Evolutionary conservation across 1,140 invertebrate species (phyloP).

Genomic region (Musca vetustissima): DNA sequence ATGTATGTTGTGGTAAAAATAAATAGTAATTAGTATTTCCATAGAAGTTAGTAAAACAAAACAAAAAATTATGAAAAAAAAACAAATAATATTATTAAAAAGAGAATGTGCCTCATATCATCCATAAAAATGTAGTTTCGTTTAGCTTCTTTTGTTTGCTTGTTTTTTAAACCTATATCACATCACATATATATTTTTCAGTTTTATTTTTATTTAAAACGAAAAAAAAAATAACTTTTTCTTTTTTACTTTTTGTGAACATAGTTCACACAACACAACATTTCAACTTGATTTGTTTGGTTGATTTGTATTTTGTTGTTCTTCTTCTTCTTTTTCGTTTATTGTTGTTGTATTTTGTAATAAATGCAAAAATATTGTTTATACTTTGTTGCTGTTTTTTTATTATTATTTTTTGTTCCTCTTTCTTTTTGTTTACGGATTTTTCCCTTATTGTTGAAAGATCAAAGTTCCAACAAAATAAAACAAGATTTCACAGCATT

Average conservation of each 20-base stretch:
- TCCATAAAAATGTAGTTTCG: constrained; percentile 31
- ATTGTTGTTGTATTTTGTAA: constrained; percentile 13
- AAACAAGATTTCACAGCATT: constrained; percentile 25
- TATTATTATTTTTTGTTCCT: too few species aligned
- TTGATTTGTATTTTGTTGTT: neutral
- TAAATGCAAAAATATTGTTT: constrained; percentile 28
- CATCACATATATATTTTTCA: constrained; percentile 28
- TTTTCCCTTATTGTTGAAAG: too few species aligned
- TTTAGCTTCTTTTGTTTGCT: constrained; percentile 19
- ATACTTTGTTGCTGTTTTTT: too few species aligned
- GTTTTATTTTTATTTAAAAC: constrained; percentile 21
- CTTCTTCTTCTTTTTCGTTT: neutral
- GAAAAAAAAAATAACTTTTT: neutral
- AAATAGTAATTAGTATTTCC: constrained; percentile 1
- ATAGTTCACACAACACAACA: too few species aligned
- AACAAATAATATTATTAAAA: constrained; percentile 25
- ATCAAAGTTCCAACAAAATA: neutral
- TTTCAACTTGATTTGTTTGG: neutral
- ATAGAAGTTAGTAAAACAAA: constrained; percentile 19
- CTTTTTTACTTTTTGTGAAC: neutral
- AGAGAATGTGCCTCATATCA: constrained; percentile 33
- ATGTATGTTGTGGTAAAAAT: neutral
- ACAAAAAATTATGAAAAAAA: constrained; percentile 19
- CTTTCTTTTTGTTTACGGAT: neutral
- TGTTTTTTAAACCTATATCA: constrained; percentile 30